These are phyloP conservation scores for Chrysopilus asiliformis DNA, from an alignment of 2,888 invertebrate genomes.

Conservation along the genomic window DNA sequence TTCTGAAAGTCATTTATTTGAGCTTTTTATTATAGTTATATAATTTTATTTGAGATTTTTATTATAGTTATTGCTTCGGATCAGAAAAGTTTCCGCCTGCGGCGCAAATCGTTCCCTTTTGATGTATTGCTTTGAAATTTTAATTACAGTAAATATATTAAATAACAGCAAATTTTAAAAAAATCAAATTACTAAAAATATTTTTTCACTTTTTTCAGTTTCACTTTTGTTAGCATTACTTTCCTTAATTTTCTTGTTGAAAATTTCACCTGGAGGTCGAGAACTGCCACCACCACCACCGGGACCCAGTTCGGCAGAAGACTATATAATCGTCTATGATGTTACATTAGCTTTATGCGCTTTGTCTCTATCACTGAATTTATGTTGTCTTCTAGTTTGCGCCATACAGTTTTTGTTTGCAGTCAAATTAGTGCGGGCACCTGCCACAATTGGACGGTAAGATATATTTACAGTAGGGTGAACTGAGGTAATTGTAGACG, in stretches of 20 bases:
- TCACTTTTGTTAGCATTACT: slow-evolving; percentile 71
- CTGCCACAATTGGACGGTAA: slow-evolving; percentile 58
- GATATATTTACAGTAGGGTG: too few species aligned
- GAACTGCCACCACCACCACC: slow-evolving; percentile 30
- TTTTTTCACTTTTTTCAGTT: slow-evolving; percentile 35
- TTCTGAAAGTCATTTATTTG: too few species aligned
- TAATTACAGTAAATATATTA: too few species aligned
- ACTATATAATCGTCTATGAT: slow-evolving; percentile 80
- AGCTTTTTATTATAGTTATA: too few species aligned
- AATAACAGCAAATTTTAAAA: too few species aligned
- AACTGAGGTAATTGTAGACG: too few species aligned
- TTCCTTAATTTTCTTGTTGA: slow-evolving; percentile 70
- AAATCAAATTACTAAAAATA: too few species aligned
- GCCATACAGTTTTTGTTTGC: slow-evolving; percentile 90
- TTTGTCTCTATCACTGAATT: slow-evolving; percentile 72
- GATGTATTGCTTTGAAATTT: too few species aligned
- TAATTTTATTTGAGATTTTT: too few species aligned
- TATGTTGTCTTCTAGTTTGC: slow-evolving; percentile 85
- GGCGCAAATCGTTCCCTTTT: too few species aligned
- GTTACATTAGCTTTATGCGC: slow-evolving; percentile 83
- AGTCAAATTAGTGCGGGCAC: slow-evolving; percentile 78
- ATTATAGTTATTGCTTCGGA: too few species aligned
- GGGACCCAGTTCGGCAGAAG: slow-evolving; percentile 49
- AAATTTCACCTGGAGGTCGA: slow-evolving; percentile 55
- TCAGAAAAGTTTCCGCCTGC: too few species aligned